Base-by-base conservation (phyloP, 2,797 vertebrate genomes). In the Neosilurus mollespiculum region DNA sequence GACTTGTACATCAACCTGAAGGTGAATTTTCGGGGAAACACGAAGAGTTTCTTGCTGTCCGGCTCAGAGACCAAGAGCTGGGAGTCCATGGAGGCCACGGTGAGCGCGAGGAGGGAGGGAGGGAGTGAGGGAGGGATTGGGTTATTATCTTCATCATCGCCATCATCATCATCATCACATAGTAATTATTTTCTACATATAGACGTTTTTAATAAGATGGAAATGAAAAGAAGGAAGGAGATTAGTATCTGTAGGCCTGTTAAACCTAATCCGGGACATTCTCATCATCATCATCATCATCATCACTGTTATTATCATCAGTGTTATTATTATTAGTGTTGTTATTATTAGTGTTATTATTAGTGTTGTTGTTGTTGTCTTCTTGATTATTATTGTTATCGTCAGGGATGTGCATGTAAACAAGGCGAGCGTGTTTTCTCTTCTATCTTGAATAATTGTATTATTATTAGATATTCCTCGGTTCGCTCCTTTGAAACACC, bases 61-160 rank as follows among this genome's bases (percentile, higher is more conserved):
- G 95, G 96, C 89, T 94, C 96, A 20, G 93, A 93, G 88, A 95
- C 90, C 85, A 97, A 95, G 89, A 95, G 95, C 67, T 98, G 97
- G 97, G 96, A 96, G 82, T 96, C 96, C 56, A 94, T 98, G 88
- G 97, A 98, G 93, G 96, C 96, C 87, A 97, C 95, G 97, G 97
- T 98, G 91, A 97, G 76, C 14, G n/a, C 14, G 30, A 70, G 37
- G 5, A n/a, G 20, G 1, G 4, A 3, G 70, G 6, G 4, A 14
- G 5, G 22, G 5, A 43, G 2, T 2, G 37, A 43, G 2, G 37
- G 37, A 6, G 6, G 2, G 2, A 43, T 43, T 43, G n/a, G n/a
- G 6, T 43, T 43, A 43, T 43, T 6, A 43, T 43, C 37, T 43
- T 43, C 37, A 43, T 43, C 16, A 59, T 64, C 9, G 10, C 7